Percentiles rank a stretch among this genome's conserved stretches.
These are phyloP conservation scores for Paracanthobrama guichenoti DNA, from an alignment of 2,113 vertebrate genomes.

Conservation along the genomic window DNA sequence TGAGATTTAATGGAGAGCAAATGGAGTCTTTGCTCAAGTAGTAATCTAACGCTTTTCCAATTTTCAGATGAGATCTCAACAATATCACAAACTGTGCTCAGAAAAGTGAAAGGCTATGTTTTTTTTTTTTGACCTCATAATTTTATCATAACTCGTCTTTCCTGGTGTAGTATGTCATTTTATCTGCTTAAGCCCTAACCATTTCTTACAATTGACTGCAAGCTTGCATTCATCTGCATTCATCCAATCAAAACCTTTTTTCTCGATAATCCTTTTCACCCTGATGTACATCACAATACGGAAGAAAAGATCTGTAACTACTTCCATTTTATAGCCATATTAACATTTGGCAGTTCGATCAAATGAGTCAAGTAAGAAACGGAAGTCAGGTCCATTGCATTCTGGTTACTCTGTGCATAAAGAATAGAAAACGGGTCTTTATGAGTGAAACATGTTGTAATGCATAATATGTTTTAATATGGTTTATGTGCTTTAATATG, in stretches of 20 bases:
- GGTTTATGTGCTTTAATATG: no score
- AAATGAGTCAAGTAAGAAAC: background rate
- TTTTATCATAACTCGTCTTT: no score
- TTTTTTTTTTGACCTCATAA: no score
- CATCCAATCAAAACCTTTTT: background rate
- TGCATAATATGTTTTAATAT: no score
- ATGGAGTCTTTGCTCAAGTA: background rate
- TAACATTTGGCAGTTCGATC: background rate
- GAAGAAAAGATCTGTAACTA: background rate
- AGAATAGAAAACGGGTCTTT: no score
- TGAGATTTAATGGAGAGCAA: slow-evolving; percentile 14
- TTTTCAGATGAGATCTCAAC: background rate
- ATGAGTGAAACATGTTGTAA: no score
- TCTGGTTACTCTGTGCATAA: background rate
- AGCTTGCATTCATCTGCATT: background rate
- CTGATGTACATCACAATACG: background rate
- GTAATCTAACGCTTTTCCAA: background rate
- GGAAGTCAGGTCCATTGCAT: background rate
- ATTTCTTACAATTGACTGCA: background rate
- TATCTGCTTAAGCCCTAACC: no score
- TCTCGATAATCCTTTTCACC: background rate
- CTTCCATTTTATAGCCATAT: background rate
- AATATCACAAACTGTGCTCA: background rate
- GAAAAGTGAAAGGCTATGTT: background rate
- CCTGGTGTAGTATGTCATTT: no score